Conservation (phyloP, 2,113 vertebrate genomes). For the Ascaphus truei region DNA sequence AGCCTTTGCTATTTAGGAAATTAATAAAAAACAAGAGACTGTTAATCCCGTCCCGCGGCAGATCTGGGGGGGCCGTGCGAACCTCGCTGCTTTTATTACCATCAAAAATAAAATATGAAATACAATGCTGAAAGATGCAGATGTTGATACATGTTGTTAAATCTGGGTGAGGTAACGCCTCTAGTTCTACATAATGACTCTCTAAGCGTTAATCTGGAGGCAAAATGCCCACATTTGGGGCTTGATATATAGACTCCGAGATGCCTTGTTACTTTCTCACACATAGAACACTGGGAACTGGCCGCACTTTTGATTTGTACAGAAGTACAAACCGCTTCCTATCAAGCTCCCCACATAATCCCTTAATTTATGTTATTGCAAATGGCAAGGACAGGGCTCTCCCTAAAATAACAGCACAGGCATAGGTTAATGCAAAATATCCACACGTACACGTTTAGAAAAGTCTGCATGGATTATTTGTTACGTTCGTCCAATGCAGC, state of each 20-base stretch:
- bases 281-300: not conserved
- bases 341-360: conserved; percentile 17
- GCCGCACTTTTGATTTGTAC: conserved; percentile 15
- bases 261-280: conserved; percentile 6
- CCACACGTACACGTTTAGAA: not conserved
- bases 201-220: not conserved
- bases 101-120: not conserved
- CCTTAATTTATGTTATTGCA: conserved; percentile 18
- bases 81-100: no score
- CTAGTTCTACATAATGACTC: not conserved
- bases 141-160: not conserved
- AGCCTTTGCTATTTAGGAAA: no score
- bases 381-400: not conserved
- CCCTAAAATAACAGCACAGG: not conserved
- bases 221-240: not conserved
- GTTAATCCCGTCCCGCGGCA: no score
- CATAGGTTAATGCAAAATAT: not conserved
- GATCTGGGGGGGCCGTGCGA: no score
- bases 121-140: not conserved
- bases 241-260: not conserved
- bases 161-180: not conserved
- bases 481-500: not conserved
- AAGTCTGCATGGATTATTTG: not conserved
- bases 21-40: no score
- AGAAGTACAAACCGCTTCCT: conserved; percentile 9